These are phyloP conservation scores for Siniperca obscura DNA, from an alignment of 2,797 vertebrate species.

Conservation along the genomic window DNA sequence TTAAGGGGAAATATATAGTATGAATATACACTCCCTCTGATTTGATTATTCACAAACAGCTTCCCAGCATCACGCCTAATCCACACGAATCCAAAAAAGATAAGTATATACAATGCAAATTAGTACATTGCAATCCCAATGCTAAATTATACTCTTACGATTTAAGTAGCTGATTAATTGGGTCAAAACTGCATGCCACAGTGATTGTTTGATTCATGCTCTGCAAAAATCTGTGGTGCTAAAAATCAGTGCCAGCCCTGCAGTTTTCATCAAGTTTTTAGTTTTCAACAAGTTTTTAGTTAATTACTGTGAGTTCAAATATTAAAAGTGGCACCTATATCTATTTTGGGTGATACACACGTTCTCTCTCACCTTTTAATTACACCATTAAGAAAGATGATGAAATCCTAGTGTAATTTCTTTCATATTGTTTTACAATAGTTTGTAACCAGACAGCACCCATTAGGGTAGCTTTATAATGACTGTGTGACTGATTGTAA, in stretches of 20 bases:
- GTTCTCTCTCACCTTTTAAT: slow-evolving; percentile 75
- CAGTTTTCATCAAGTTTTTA: slow-evolving; percentile 42
- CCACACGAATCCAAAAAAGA: slow-evolving; percentile 41
- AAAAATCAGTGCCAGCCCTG: slow-evolving; percentile 45
- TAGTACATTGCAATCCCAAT: slow-evolving; percentile 58
- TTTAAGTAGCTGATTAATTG: slow-evolving; percentile 77
- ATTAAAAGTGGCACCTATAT: slow-evolving; percentile 54
- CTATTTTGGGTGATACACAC: slow-evolving; percentile 46
- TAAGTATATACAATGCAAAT: slow-evolving; percentile 70
- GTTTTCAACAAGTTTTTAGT: slow-evolving; percentile 48
- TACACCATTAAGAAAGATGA: slow-evolving; percentile 80
- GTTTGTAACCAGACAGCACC: slow-evolving; percentile 79
- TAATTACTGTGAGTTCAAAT: slow-evolving; percentile 44
- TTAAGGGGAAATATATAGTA: slow-evolving; percentile 24
- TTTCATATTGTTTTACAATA: slow-evolving; percentile 77
- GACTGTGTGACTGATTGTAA: slow-evolving; percentile 84
- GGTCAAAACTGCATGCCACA: slow-evolving; percentile 71
- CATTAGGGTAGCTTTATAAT: slow-evolving; percentile 80
- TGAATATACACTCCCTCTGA: slow-evolving; percentile 24
- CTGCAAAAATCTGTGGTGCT: slow-evolving; percentile 36
- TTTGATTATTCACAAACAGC: slow-evolving; percentile 54
- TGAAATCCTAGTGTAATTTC: slow-evolving; percentile 83
- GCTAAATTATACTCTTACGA: slow-evolving; percentile 64
- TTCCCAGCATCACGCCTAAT: slow-evolving; percentile 48
- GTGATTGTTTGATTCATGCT: slow-evolving; percentile 66